phyloP scores from a whole-genome alignment of 1,140 invertebrate genomes.

The Diorhabda sublineata region DNA sequence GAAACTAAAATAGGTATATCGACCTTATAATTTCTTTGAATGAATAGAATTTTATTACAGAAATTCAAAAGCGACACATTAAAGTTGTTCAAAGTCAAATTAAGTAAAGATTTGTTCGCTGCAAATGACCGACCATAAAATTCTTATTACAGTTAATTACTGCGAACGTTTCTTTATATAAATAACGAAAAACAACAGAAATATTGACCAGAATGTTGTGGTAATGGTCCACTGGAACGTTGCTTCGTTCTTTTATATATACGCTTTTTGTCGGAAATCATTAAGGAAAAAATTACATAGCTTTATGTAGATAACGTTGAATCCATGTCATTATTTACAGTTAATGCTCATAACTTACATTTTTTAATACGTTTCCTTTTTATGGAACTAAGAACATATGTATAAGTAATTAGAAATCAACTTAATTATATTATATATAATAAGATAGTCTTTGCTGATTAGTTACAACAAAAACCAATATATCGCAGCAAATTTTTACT shows the following conservation, averaged over 20 bases:
- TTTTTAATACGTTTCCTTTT: not conserved
- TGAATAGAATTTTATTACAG: conserved; percentile 13
- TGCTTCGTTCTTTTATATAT: conserved; percentile 6
- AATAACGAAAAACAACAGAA: conserved; percentile 29
- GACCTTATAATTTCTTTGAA: conserved; percentile 16
- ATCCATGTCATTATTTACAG: conserved; percentile 4
- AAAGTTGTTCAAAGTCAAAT: conserved; percentile 27
- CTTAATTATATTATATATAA: no score
- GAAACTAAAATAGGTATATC: conserved; percentile 13
- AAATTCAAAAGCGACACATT: conserved; percentile 24
- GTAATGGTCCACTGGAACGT: conserved; percentile 21
- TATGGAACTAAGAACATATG: not conserved
- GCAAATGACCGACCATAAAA: conserved; percentile 28
- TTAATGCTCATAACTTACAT: not conserved
- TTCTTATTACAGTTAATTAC: conserved; percentile 33
- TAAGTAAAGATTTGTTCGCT: conserved; percentile 28
- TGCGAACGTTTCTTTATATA: conserved; percentile 29
- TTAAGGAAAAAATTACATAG: conserved; percentile 4
- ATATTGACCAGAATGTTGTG: conserved; percentile 20
- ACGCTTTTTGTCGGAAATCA: not conserved
- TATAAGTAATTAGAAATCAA: no score
- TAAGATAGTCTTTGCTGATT: no score
- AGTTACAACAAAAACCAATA: no score
- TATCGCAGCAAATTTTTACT: no score
- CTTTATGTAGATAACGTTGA: conserved; percentile 9